These are phyloP conservation scores for Neoscelio sp. DNA, from an alignment of 2,888 invertebrate species.

Conservation along the genomic window DNA sequence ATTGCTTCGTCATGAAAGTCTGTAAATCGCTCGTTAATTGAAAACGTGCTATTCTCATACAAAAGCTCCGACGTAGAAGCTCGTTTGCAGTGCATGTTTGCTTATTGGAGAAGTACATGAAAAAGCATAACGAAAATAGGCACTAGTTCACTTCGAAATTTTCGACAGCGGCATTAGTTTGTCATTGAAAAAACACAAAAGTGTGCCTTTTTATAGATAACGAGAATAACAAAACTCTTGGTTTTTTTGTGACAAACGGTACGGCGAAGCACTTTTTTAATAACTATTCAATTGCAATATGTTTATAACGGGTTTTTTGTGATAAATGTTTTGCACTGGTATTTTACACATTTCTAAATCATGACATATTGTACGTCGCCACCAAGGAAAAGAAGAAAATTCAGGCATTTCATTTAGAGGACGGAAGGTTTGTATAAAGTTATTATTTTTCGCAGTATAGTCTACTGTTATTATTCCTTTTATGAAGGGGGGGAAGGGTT, in stretches of 20 bases:
- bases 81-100: constrained; percentile 41
- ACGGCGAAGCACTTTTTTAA: neutral
- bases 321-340: too few species aligned
- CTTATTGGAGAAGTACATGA: constrained; percentile 22
- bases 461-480: too few species aligned
- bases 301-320: too few species aligned
- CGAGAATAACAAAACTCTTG: constrained; percentile 30
- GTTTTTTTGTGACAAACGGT: neutral
- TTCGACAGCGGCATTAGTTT: constrained; percentile 39
- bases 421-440: too few species aligned
- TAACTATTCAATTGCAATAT: constrained; percentile 8
- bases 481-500: too few species aligned
- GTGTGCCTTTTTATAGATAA: constrained; percentile 14
- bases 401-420: too few species aligned
- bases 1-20: constrained; percentile 58
- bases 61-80: constrained; percentile 28
- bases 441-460: too few species aligned
- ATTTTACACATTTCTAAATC: too few species aligned
- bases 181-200: constrained; percentile 24
- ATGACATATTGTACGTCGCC: too few species aligned
- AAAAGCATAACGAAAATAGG: constrained; percentile 43
- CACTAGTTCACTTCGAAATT: constrained; percentile 16
- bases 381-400: too few species aligned
- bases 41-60: constrained; percentile 55
- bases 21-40: constrained; percentile 63